Conservation (phyloP, 2,888 invertebrate genomes). For the Dione juno region DNA sequence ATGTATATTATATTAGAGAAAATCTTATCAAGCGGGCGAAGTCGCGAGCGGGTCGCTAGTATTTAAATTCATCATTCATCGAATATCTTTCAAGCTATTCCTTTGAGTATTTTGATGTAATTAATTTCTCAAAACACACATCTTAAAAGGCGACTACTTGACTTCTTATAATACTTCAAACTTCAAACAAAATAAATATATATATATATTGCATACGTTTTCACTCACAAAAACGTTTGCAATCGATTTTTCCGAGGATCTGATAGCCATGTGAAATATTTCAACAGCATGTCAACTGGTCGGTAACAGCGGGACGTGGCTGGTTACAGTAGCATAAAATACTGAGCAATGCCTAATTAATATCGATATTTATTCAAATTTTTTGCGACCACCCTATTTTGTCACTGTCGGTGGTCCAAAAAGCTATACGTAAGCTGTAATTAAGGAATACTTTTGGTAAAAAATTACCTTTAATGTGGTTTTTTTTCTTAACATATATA, state of each 20-base stretch:
- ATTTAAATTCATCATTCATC: not conserved
- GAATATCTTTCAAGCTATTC: not conserved
- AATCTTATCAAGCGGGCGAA: too few relatives aligned
- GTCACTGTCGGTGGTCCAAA: conserved; percentile 50
- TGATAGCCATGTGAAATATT: conserved; percentile 44
- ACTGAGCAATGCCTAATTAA: conserved; percentile 44
- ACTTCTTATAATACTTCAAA: not conserved
- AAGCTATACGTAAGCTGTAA: conserved; percentile 10
- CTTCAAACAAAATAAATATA: conserved; percentile 1
- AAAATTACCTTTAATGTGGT: not conserved
- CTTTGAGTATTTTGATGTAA: not conserved
- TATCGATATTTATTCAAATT: conserved; percentile 52
- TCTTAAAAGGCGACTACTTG: not conserved
- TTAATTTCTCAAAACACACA: conserved; percentile 1
- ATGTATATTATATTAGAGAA: too few relatives aligned
- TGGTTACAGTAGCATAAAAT: conserved; percentile 29
- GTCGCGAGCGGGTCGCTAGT: too few relatives aligned
- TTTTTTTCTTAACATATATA: not conserved
- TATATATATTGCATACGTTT: not conserved
- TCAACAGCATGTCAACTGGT: conserved; percentile 41
- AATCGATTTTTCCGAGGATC: conserved; percentile 37
- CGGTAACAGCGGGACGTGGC: conserved; percentile 45
- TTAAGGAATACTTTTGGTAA: conserved; percentile 10
- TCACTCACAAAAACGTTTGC: conserved; percentile 1
- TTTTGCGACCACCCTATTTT: conserved; percentile 49